Evolutionary conservation across 1,140 invertebrate genomes (phyloP), one percentile per base, ranked within the genome.

Genomic region (Scaptomyza graminum): DNA sequence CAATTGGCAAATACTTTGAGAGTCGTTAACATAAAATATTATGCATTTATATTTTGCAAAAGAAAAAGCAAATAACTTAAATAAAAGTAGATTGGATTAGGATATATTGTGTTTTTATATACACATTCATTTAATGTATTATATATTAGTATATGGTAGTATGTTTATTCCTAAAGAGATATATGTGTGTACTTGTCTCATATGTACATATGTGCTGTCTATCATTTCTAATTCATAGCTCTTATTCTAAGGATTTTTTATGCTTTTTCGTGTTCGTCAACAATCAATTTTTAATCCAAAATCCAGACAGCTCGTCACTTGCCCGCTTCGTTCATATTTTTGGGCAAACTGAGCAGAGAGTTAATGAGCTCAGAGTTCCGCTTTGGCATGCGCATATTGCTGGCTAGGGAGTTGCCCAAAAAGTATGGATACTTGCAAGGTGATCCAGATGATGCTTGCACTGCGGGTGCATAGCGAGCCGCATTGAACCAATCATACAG

Each of bases 301-400:
- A 39, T 28, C 47, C 31, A 47, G 43, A 25, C n/a, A 7, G 1
- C 16, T 0, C 12, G n/a, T 90, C 90, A 93, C 80, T 93, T 93
- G 56, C 95, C 95, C 13, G 94, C 95, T 66, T 95, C 95, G 68
- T 95, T 94, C 93, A 96, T 94, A 63, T 94, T 94, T 75, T 95
- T 95, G 11, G 95, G 95, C 28, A 96, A 82, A 25, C 94, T 94
- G 0, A 96, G 88, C 1, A 96, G 91, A 1, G 95, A 95, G 77
- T 96, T 96, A 61, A 96, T 96, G 5, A 96, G 91, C 76, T 96
- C 95, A 0, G 95, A 95, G 79, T 96, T 96, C 6, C 95, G 93
- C 88, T 96, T 96, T 1, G 90, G 91, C 64, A 92, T 77, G 8
- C 69, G 68, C 9, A 84, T 65, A 8, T 90, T 68, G 11, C 46